Percentiles rank a stretch among this genome's conserved stretches.
These are phyloP conservation scores for Parazoanthus atlanticus DNA, from an alignment of 92 coral and sea anemone species.

Conservation along the genomic window DNA sequence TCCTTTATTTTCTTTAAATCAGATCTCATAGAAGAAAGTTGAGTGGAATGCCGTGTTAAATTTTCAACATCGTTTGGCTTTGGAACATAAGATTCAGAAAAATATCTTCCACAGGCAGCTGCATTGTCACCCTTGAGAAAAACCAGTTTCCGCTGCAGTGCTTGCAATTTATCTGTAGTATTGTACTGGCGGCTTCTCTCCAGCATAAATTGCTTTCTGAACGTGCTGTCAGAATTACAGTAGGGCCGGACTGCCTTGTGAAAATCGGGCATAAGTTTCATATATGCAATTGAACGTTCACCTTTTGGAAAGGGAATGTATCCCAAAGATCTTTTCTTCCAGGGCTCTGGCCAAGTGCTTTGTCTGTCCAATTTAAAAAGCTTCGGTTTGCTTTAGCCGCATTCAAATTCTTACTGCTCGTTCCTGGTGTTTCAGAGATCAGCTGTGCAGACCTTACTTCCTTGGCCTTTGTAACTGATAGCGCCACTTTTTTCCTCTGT, in stretches of 20 bases:
- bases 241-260: too few relatives aligned
- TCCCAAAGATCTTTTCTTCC: constrained; percentile 27
- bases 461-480: constrained; percentile 45
- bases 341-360: constrained; percentile 30
- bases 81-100: constrained; percentile 29
- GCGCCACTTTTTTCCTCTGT: constrained; percentile 48
- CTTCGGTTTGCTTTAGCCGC: not conserved
- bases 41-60: too few relatives aligned
- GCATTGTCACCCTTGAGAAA: constrained; percentile 29
- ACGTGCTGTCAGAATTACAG: too few relatives aligned
- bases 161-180: constrained; percentile 14
- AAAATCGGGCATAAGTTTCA: too few relatives aligned
- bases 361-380: constrained; percentile 34
- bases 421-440: constrained; percentile 11
- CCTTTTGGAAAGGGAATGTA: constrained; percentile 27
- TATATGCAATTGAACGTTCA: not conserved
- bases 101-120: constrained; percentile 38
- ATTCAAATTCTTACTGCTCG: too few relatives aligned
- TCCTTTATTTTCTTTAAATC: too few relatives aligned
- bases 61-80: too few relatives aligned
- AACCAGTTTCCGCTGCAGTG: constrained; percentile 1
- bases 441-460: not conserved
- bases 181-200: constrained; percentile 35
- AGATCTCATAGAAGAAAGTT: too few relatives aligned
- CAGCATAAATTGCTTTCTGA: constrained; percentile 23